Conservation (phyloP, 2,113 vertebrate genomes). For the Engystomops pustulosus region DNA sequence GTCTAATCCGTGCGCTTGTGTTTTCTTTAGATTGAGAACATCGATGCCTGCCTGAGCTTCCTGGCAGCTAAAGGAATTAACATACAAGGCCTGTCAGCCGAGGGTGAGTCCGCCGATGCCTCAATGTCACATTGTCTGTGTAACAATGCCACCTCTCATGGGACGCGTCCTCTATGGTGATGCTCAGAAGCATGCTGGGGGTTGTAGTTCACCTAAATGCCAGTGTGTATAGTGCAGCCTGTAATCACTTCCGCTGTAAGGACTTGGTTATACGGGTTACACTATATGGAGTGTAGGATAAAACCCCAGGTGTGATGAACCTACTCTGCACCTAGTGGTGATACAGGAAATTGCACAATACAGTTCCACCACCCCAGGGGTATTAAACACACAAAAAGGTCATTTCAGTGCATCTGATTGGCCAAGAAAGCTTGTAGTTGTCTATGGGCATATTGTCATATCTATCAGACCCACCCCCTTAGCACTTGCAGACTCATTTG, state of each 20-base stretch:
- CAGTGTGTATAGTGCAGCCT: no score
- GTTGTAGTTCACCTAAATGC: not conserved
- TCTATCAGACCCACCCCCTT: no score
- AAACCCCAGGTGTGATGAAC: no score
- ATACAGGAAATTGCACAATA: not conserved
- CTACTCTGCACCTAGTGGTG: not conserved
- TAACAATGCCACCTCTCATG: not conserved
- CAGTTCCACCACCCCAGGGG: no score
- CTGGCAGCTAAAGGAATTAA: slow-evolving; percentile 98
- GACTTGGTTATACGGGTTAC: no score
- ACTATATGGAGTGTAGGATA: not conserved
- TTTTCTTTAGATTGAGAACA: slow-evolving; percentile 91
- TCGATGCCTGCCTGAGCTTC: slow-evolving; percentile 96
- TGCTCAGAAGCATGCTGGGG: not conserved
- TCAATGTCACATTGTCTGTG: not conserved
- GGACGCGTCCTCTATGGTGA: not conserved
- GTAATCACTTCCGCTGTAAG: no score
- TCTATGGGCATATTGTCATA: no score
- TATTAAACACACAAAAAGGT: no score
- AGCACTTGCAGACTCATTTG: no score
- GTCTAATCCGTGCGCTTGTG: slow-evolving; percentile 51
- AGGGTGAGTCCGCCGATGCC: slow-evolving; percentile 81
- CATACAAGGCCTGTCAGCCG: slow-evolving; percentile 97
- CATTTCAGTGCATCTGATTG: no score
- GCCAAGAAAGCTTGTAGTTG: no score